phyloP scores from a whole-genome alignment of 2,797 vertebrate genomes.

The Sternotherus odoratus region DNA sequence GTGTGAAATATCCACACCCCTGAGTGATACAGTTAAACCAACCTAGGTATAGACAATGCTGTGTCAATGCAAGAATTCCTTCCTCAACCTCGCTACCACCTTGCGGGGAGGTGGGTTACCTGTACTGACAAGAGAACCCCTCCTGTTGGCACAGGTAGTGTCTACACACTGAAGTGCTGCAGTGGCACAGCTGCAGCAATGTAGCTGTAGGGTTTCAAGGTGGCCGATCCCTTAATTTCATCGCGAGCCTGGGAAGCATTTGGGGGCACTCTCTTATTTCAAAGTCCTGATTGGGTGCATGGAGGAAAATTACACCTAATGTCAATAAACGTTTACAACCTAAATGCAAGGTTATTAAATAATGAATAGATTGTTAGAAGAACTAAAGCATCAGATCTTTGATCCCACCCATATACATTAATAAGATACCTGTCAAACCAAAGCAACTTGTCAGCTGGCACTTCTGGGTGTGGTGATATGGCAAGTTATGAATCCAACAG shows the following conservation, averaged over 20 bases:
- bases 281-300: constrained; percentile 19
- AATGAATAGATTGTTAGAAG: constrained; percentile 20
- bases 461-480: background rate
- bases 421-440: constrained; percentile 35
- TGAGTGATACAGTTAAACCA: too few relatives aligned
- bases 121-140: too few relatives aligned
- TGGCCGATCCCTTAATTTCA: background rate
- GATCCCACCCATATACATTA: background rate
- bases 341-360: constrained; percentile 8
- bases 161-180: background rate
- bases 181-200: background rate
- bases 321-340: background rate
- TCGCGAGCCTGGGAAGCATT: background rate
- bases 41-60: too few relatives aligned
- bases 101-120: too few relatives aligned
- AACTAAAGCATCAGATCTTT: constrained; percentile 28
- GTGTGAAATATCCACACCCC: too few relatives aligned
- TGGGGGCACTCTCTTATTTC: constrained; percentile 34
- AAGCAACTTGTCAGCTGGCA: constrained; percentile 3
- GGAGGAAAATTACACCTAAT: background rate
- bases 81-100: too few relatives aligned
- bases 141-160: too few relatives aligned
- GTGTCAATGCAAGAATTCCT: too few relatives aligned
- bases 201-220: background rate
- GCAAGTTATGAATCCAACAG: background rate